Evolutionary conservation across 2,888 invertebrate genomes (phyloP), one percentile per base, ranked within the genome.

Genomic region (Lepidochitona cinerea): DNA sequence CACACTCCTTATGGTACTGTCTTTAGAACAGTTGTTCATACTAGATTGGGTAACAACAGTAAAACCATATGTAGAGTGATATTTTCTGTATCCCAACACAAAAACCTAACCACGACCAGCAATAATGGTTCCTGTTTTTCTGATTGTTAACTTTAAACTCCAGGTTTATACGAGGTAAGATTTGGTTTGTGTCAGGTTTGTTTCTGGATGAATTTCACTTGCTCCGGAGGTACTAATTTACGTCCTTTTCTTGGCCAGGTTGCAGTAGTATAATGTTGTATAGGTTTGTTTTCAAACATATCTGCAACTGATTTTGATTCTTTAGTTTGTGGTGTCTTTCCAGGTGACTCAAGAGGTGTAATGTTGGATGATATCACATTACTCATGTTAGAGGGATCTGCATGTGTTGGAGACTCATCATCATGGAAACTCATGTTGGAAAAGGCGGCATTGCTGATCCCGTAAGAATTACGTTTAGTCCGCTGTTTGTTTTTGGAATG

Each of bases 391-490:
- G 59, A 18, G 14, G 59, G 26, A 2, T 37, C 35, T 3, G 35
- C 18, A 23, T 37, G 9, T 36, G 35, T 37, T 18, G 66, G 66
- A 14, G 36, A 66, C 71, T 85, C 85, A 68, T 85, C 85, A 79
- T 87, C 86, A 78, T 86, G 84, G 73, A 85, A 87, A 76, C 87
- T 87, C 87, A 87, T 87, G 70, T 87, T 87, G 37, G 87, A 83
- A 75, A 87, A 87, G 18, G 83, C 87, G 37, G 85, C 81, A 65
- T 79, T 81, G 72, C 83, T 80, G 53, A 85, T 83, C 14, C 37
- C 66, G n/a, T 66, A 37, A 3, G 66, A 37, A 36, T n/a, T 36
- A 12, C 66, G 29, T 26, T 66, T 66, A 18, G 37, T 37, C 23
- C 37, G 35, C 29, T 37, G 37, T 36, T 36, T 66, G 35, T n/a